These are phyloP conservation scores for Drosophila cyrtoloma DNA, from an alignment of 2,888 invertebrate genomes.

Conservation along the genomic window DNA sequence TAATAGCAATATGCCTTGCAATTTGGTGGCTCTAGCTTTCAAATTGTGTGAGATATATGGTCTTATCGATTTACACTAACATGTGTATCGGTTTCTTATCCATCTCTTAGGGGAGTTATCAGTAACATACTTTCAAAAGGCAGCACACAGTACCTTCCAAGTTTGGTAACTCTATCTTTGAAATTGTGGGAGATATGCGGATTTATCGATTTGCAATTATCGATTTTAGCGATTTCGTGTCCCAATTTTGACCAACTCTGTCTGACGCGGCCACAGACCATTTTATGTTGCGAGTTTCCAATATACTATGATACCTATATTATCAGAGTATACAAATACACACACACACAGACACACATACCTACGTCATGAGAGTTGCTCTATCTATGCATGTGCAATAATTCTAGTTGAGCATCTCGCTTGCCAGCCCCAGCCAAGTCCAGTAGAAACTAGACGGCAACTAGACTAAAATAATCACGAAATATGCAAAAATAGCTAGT, in stretches of 20 bases:
- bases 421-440: constrained; percentile 9
- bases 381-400: constrained; percentile 20
- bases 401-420: constrained; percentile 19
- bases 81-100: not conserved
- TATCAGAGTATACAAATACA: not conserved
- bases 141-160: not conserved
- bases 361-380: constrained; percentile 26
- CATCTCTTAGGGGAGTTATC: not conserved
- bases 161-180: not conserved
- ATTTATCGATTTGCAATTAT: not conserved
- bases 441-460: constrained; percentile 43
- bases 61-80: not conserved
- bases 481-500: not conserved
- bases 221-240: not conserved
- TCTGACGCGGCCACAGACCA: not conserved
- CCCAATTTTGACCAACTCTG: not conserved
- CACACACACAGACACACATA: not conserved
- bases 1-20: too few relatives aligned
- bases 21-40: too few relatives aligned
- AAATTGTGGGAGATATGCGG: rapidly evolving
- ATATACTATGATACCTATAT: not conserved
- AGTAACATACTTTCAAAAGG: not conserved
- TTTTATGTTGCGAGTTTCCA: not conserved
- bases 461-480: constrained; percentile 30
- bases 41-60: not conserved